Base-by-base conservation (phyloP, 2,888 invertebrate species). In the Caenorhabditis sulstoni region DNA sequence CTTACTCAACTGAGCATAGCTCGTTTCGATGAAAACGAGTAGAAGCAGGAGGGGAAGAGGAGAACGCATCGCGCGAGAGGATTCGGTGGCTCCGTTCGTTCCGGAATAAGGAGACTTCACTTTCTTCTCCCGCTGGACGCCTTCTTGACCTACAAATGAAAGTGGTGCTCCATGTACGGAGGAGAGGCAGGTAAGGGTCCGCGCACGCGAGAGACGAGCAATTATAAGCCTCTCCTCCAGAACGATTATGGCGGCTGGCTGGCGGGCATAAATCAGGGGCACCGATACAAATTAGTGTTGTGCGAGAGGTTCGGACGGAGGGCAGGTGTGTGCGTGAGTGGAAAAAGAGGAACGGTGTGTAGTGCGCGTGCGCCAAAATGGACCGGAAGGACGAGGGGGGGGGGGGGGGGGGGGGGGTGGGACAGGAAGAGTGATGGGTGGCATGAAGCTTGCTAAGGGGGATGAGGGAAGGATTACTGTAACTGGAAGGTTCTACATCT, bases 1-100 rank as follows among this genome's bases (percentile, higher is more conserved):
- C 70, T 66, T n/a, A 77, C 77, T 77, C 29, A 77, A 66, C 47
- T 77, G 77, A 18, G 47, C 77, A 61, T 70, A 0, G 41, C 49
- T 11, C 11, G 11, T 41, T 3, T 41, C 7, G 3, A 41, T 41
- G 12, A 14, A 11, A 3, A 11, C 14, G 11, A 41, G 37, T 8
- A 37, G 37, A 11, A 37, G 37, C 7, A 37, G 41, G 14, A 41
- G 3, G 41, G 11, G 14, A 41, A 41, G 14, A 41, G 11, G 41
- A 3, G 11, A 29, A 7, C 29, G 29, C 29, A 29, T 29, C 29
- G 29, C 29, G 29, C 3, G 29, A 29, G 29, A 35, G n/a, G 29
- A n/a, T 47, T 20, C 39, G 22, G 8, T 29, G 29, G 29, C 7
- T 3, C 4, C 7, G 29, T 3, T 29, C 4, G 29, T 29, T 7